A percentile compares a stretch with the other conserved stretches of the same genome.
phyloP scores from a whole-genome alignment of 2,888 invertebrate genomes.

The Tetheella fluctuosa region DNA sequence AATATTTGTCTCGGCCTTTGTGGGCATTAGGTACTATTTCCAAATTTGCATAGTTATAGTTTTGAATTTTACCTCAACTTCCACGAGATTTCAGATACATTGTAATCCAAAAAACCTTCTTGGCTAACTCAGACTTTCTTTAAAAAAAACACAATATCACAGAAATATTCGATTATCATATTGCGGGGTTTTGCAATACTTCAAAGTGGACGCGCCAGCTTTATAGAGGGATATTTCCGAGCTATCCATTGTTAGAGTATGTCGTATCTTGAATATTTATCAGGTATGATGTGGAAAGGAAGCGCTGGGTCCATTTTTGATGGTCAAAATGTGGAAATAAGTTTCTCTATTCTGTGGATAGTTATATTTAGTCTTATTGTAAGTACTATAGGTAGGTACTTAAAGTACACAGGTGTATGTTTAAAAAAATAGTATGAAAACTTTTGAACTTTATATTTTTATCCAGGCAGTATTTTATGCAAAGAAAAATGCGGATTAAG shows the following conservation, averaged over 20 bases:
- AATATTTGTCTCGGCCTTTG: too few species aligned
- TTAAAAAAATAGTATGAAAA: too few species aligned
- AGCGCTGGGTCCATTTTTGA: not conserved
- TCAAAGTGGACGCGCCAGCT: not conserved
- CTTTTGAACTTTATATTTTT: too few species aligned
- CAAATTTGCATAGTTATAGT: too few species aligned
- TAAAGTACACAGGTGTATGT: too few species aligned
- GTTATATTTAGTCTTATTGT: not conserved
- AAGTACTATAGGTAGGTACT: too few species aligned
- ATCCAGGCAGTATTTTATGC: too few species aligned
- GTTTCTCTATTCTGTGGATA: not conserved
- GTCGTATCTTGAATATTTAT: conserved; percentile 3
- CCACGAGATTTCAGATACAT: too few species aligned
- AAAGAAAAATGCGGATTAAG: not conserved
- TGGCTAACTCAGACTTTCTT: too few species aligned
- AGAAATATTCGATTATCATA: not conserved
- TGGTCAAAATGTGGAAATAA: not conserved
- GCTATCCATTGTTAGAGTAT: not conserved
- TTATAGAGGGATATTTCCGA: not conserved
- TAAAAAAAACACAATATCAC: not conserved
- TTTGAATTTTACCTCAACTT: too few species aligned
- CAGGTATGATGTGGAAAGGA: not conserved
- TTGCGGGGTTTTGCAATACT: not conserved
- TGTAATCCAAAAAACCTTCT: too few species aligned
- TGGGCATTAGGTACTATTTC: too few species aligned